phyloP scores from a whole-genome alignment of 2,113 vertebrate genomes.

The Catharus bicknelli region DNA sequence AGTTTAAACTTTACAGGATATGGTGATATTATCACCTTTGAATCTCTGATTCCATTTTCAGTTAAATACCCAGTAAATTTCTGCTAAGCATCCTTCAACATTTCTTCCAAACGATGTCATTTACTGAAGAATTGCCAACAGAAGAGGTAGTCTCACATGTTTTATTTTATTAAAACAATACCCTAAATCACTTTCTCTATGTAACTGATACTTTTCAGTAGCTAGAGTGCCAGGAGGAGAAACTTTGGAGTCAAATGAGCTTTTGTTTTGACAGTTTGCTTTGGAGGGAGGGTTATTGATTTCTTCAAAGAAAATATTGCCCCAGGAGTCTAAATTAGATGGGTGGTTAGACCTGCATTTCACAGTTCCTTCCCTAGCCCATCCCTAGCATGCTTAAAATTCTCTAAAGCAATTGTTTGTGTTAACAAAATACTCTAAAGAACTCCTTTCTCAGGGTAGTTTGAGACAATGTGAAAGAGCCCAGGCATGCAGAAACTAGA shows the following conservation, averaged over 20 bases:
- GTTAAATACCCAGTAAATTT: neutral
- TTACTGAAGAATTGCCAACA: neutral
- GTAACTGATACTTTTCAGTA: neutral
- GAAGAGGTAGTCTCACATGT: neutral
- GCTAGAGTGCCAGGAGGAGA: neutral
- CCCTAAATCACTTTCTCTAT: neutral
- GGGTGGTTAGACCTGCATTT: slow-evolving; percentile 53
- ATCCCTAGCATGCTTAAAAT: slow-evolving; percentile 64
- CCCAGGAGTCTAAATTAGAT: slow-evolving; percentile 17
- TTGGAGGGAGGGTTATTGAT: slow-evolving; percentile 41
- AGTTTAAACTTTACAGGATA: neutral
- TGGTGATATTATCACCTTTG: neutral
- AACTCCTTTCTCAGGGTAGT: neutral
- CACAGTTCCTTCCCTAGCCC: slow-evolving; percentile 47
- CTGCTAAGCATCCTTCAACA: neutral
- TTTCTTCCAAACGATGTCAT: neutral
- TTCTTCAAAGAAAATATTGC: slow-evolving; percentile 44
- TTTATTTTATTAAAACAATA: neutral
- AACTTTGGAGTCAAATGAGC: neutral
- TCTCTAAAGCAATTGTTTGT: slow-evolving; percentile 35
- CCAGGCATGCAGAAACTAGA: neutral
- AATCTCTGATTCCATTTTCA: neutral
- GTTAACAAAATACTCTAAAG: slow-evolving; percentile 22
- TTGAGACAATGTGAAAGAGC: neutral
- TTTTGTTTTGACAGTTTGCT: slow-evolving; percentile 52